phyloP scores from a whole-genome alignment of 2,888 invertebrate species.

The Phlogophora meticulosa region DNA sequence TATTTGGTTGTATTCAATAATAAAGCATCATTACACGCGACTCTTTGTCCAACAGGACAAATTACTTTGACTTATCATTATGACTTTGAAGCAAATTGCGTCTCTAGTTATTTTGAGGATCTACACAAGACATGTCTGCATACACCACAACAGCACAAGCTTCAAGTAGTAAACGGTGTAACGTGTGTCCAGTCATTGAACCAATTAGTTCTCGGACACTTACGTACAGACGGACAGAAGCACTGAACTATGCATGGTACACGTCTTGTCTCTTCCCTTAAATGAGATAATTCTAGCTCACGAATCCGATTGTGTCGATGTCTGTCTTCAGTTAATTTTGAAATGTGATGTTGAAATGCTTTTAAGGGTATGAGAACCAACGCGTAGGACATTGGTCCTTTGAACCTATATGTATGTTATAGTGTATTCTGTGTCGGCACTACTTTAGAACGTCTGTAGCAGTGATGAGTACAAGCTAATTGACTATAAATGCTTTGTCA shows the following conservation, averaged over 20 bases:
- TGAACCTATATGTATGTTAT: background rate
- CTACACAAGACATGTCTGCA: slow-evolving; percentile 6
- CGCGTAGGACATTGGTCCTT: background rate
- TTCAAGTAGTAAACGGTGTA: slow-evolving; percentile 42
- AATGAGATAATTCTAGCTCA: slow-evolving; percentile 54
- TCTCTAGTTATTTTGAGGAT: slow-evolving; percentile 28
- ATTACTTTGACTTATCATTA: slow-evolving; percentile 51
- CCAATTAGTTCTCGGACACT: slow-evolving; percentile 59
- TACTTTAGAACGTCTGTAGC: slow-evolving; percentile 46
- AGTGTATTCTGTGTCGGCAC: slow-evolving; percentile 14
- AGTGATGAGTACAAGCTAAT: slow-evolving; percentile 24
- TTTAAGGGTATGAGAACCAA: background rate
- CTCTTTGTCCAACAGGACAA: slow-evolving; percentile 30
- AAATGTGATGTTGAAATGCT: background rate
- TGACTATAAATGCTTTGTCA: slow-evolving; percentile 33
- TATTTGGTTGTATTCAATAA: slow-evolving; percentile 16
- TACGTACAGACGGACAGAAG: slow-evolving; percentile 54
- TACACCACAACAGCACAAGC: slow-evolving; percentile 8
- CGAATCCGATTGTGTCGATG: slow-evolving; percentile 33
- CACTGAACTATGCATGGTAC: slow-evolving; percentile 62
- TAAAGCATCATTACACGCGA: slow-evolving; percentile 21
- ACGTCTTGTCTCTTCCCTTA: slow-evolving; percentile 58
- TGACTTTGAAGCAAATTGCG: slow-evolving; percentile 43
- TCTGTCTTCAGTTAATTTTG: slow-evolving; percentile 27
- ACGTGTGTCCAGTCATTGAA: slow-evolving; percentile 61